These are phyloP conservation scores for Tachystola acroxantha DNA, from an alignment of 2,888 invertebrate species.

Conservation along the genomic window DNA sequence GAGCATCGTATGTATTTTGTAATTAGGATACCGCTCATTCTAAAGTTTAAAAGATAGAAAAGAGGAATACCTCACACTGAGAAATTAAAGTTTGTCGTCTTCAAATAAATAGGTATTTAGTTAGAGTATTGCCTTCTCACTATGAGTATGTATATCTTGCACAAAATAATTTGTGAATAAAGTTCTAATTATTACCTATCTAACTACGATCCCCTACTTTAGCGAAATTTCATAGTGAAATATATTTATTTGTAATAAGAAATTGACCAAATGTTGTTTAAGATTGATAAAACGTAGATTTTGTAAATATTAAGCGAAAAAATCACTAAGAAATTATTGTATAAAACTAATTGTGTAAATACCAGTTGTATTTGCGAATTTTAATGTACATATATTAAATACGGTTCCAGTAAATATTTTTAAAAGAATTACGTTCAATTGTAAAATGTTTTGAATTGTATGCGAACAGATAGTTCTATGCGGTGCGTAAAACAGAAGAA, in stretches of 20 bases:
- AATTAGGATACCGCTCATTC: too few species aligned
- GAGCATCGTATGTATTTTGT: too few species aligned
- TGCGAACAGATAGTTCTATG: slow-evolving; percentile 66
- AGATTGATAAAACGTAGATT: slow-evolving; percentile 51
- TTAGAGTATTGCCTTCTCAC: too few species aligned
- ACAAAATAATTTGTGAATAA: too few species aligned
- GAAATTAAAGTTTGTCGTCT: too few species aligned
- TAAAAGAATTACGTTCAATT: slow-evolving; percentile 53
- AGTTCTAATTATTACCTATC: too few species aligned
- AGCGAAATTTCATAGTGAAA: slow-evolving; percentile 35
- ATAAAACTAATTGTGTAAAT: slow-evolving; percentile 54
- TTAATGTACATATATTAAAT: slow-evolving; percentile 62
- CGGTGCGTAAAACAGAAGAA: slow-evolving; percentile 65
- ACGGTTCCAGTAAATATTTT: slow-evolving; percentile 65
- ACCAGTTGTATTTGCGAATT: slow-evolving; percentile 66
- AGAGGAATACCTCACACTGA: too few species aligned
- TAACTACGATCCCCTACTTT: slow-evolving; percentile 21
- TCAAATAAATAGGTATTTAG: too few species aligned
- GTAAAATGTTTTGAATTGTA: slow-evolving; percentile 53
- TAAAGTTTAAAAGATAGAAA: too few species aligned
- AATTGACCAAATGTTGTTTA: slow-evolving; percentile 75
- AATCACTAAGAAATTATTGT: slow-evolving; percentile 49
- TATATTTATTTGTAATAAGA: slow-evolving; percentile 59
- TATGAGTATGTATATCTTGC: too few species aligned
- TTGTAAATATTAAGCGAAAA: slow-evolving; percentile 54